Conservation (phyloP, 2,797 vertebrate genomes). For the Rhinichthys osculus region DNA sequence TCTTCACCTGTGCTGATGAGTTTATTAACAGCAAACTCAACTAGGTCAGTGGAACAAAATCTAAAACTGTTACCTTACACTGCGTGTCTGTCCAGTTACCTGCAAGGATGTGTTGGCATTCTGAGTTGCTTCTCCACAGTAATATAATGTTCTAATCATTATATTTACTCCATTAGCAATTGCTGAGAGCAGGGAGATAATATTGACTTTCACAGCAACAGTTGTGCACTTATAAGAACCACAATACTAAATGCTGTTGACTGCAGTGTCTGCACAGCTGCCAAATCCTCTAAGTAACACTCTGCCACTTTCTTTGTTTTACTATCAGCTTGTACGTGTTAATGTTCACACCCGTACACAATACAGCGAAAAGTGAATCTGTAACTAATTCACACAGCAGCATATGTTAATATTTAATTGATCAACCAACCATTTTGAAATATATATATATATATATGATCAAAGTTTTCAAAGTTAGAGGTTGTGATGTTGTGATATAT, state of each 20-base stretch:
- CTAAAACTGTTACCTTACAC: constrained; percentile 38
- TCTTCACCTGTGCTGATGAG: constrained; percentile 45
- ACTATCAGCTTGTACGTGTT: constrained; percentile 34
- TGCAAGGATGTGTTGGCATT: background rate
- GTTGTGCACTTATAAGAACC: constrained; percentile 6
- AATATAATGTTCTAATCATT: background rate
- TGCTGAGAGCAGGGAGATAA: background rate
- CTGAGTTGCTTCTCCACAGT: background rate
- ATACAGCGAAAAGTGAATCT: constrained; percentile 28
- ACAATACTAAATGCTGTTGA: constrained; percentile 20
- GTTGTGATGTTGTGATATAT: too few species aligned
- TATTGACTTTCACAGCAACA: constrained; percentile 8
- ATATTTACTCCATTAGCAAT: background rate
- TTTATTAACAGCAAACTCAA: constrained; percentile 55
- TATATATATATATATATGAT: too few species aligned
- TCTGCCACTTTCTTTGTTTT: constrained; percentile 25
- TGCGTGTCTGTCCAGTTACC: constrained; percentile 28
- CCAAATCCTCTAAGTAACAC: constrained; percentile 21
- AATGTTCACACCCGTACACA: constrained; percentile 41
- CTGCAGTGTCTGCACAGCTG: constrained; percentile 11
- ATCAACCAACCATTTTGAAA: background rate
- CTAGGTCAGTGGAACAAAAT: constrained; percentile 58
- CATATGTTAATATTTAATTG: constrained; percentile 26
- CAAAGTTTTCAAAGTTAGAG: too few species aligned
- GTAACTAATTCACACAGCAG: constrained; percentile 3